Percentiles rank a stretch among this genome's conserved stretches.
phyloP scores from a whole-genome alignment of 1,140 invertebrate genomes.

The Lepidurus apus region DNA sequence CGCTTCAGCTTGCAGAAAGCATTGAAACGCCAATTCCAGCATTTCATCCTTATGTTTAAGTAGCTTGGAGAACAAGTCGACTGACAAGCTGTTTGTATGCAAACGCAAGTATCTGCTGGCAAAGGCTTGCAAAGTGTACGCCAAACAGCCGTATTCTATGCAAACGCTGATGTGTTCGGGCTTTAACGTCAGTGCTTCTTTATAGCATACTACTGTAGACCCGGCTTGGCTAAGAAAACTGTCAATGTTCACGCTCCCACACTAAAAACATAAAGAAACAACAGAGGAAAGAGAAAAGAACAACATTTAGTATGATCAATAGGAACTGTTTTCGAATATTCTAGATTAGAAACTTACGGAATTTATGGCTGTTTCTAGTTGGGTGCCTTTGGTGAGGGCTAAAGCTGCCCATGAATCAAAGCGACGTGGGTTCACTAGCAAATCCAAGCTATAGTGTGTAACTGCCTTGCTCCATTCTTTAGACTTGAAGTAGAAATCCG shows the following conservation, averaged over 20 bases:
- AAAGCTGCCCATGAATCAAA: constrained; percentile 89
- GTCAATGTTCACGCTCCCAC: constrained; percentile 54
- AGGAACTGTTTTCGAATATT: neutral
- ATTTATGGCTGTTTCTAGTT: constrained; percentile 75
- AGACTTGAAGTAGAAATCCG: constrained; percentile 88
- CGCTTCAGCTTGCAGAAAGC: constrained; percentile 65
- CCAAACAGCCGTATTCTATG: constrained; percentile 82
- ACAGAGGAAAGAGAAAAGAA: constrained; percentile 23
- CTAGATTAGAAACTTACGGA: constrained; percentile 46
- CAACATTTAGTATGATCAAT: neutral
- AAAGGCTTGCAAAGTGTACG: constrained; percentile 80
- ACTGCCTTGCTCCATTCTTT: constrained; percentile 67
- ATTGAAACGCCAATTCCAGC: constrained; percentile 65
- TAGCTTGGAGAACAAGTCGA: constrained; percentile 67
- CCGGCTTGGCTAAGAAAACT: constrained; percentile 65
- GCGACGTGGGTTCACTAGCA: constrained; percentile 67
- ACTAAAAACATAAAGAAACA: constrained; percentile 42
- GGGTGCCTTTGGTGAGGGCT: constrained; percentile 67
- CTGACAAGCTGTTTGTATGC: constrained; percentile 64
- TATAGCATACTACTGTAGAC: constrained; percentile 68
- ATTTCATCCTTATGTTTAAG: constrained; percentile 71
- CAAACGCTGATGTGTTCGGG: constrained; percentile 66
- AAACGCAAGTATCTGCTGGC: constrained; percentile 64
- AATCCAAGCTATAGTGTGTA: constrained; percentile 74
- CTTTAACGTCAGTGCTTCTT: constrained; percentile 65